phyloP scores from a whole-genome alignment of 2,113 vertebrate species.

The Lamprologus lemairii region DNA sequence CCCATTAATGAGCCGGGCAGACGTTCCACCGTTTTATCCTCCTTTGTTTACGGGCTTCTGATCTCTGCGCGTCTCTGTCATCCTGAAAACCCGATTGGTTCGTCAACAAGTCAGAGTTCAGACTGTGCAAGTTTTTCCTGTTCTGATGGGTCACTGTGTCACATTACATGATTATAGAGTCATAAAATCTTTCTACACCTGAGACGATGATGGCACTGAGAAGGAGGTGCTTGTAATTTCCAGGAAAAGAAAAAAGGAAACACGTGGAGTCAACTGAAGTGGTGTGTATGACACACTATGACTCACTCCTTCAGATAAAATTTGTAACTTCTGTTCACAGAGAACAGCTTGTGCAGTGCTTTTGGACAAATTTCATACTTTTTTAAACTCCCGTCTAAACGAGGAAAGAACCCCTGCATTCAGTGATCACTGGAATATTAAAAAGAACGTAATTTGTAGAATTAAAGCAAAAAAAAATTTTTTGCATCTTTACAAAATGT shows the following conservation, averaged over 20 bases:
- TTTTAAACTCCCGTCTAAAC: neutral
- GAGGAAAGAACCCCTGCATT: neutral
- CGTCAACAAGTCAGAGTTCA: neutral
- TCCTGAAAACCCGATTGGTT: neutral
- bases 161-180: neutral
- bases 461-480: neutral
- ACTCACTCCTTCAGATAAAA: neutral
- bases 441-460: neutral
- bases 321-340: neutral
- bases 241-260: neutral
- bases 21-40: accelerated
- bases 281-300: neutral
- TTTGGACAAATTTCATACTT: neutral
- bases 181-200: neutral
- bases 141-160: neutral
- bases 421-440: neutral
- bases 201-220: neutral
- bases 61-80: neutral
- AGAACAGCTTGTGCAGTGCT: neutral
- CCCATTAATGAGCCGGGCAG: neutral
- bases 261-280: neutral
- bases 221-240: neutral
- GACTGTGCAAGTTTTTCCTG: neutral
- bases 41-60: neutral
- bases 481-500: neutral